Evolutionary conservation across 2,888 invertebrate species (phyloP).

Genomic region (Alentia gelatinosa): DNA sequence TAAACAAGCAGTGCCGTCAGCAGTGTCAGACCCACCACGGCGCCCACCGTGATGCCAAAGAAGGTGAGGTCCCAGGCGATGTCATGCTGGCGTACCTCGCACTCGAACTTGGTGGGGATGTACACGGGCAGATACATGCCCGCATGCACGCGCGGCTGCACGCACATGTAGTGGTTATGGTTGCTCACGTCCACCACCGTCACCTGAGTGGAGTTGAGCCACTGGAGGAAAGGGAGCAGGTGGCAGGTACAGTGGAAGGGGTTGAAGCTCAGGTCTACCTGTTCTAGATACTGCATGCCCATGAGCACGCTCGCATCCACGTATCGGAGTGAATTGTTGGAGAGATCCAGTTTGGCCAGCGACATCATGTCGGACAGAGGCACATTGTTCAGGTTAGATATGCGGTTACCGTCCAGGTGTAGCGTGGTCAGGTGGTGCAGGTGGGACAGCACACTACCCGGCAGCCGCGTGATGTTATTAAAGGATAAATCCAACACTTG

Average conservation of each 20-base stretch:
- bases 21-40: constrained; percentile 40
- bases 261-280: constrained; percentile 63
- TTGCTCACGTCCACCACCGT: constrained; percentile 56
- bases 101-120: constrained; percentile 52
- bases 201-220: constrained; percentile 65
- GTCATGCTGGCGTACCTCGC: constrained; percentile 39
- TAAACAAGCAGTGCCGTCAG: constrained; percentile 58
- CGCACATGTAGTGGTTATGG: constrained; percentile 60
- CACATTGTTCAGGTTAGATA: constrained; percentile 58
- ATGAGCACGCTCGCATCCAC: constrained; percentile 60
- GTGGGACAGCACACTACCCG: neutral
- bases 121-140: constrained; percentile 59
- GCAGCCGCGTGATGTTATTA: constrained; percentile 51
- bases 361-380: constrained; percentile 56
- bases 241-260: constrained; percentile 65
- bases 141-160: constrained; percentile 55
- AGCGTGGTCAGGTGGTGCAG: constrained; percentile 63
- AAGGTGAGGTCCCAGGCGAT: constrained; percentile 53
- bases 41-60: constrained; percentile 46
- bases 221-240: constrained; percentile 62
- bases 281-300: constrained; percentile 64
- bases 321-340: constrained; percentile 60
- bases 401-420: constrained; percentile 60
- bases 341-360: constrained; percentile 63
- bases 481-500: constrained; percentile 54